Conservation (phyloP, 2,888 invertebrate genomes). For the Caprella mutica region DNA sequence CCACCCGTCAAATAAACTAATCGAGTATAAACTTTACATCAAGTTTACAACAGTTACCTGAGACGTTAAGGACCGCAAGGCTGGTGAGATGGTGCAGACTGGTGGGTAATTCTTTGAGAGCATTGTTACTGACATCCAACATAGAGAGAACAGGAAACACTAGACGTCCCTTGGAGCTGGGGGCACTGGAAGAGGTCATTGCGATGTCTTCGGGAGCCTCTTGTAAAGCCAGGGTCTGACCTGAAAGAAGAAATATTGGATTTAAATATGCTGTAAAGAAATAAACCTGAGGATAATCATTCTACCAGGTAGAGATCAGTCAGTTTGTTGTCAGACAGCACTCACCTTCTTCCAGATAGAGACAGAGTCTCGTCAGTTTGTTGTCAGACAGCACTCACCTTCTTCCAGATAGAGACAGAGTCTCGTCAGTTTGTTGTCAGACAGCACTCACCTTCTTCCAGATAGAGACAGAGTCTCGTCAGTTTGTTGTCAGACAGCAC, state of each 20-base stretch:
- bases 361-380: conserved; percentile 50
- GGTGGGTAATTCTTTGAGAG: conserved; percentile 61
- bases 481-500: conserved; percentile 77
- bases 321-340: conserved; percentile 75
- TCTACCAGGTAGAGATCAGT: conserved; percentile 45
- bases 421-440: conserved; percentile 69
- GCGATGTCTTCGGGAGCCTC: too few species aligned
- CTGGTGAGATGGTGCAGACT: conserved; percentile 73
- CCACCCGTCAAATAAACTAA: too few species aligned
- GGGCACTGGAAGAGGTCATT: too few species aligned
- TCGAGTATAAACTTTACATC: too few species aligned
- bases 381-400: conserved; percentile 66
- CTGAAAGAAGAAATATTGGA: too few species aligned
- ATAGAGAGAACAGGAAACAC: conserved; percentile 89
- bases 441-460: conserved; percentile 43
- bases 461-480: conserved; percentile 43
- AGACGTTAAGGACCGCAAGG: conserved; percentile 67
- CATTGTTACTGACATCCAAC: conserved; percentile 86
- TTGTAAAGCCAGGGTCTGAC: too few species aligned
- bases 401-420: conserved; percentile 28
- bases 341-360: conserved; percentile 27
- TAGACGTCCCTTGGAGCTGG: conserved; percentile 55
- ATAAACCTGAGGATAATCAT: too few species aligned
- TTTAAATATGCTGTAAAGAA: too few species aligned
- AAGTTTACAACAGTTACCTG: too few species aligned